phyloP scores from a whole-genome alignment of 2,797 vertebrate species.

The Prionace glauca region DNA sequence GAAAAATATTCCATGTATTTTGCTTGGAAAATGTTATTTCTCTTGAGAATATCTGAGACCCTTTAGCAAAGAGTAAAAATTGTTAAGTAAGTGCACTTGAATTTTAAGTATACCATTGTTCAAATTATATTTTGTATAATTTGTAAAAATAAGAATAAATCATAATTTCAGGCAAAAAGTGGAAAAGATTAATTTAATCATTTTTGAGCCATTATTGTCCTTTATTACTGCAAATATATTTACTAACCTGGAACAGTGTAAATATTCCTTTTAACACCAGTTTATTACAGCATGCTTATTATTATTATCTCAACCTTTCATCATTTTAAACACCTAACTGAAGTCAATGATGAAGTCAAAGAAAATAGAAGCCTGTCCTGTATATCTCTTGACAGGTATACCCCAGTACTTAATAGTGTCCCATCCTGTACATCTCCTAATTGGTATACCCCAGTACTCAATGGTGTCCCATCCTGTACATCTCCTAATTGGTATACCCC shows the following conservation, averaged over 20 bases:
- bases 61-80: neutral
- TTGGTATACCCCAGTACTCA: neutral
- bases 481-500: neutral
- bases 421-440: too few species aligned
- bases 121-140: neutral
- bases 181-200: neutral
- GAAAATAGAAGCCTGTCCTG: neutral
- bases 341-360: neutral
- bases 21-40: neutral
- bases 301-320: neutral
- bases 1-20: neutral
- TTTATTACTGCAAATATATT: neutral
- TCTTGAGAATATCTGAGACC: neutral
- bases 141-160: neutral
- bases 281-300: neutral
- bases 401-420: too few species aligned
- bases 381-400: neutral
- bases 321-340: neutral
- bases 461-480: too few species aligned
- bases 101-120: neutral
- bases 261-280: neutral
- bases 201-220: neutral
- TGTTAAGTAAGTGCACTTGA: neutral
- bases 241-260: neutral
- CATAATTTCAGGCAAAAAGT: neutral